Percentiles rank a stretch among this genome's conserved stretches.
These are phyloP conservation scores for Glyphotaelius pellucidus DNA, from an alignment of 2,888 invertebrate genomes.

Conservation along the genomic window DNA sequence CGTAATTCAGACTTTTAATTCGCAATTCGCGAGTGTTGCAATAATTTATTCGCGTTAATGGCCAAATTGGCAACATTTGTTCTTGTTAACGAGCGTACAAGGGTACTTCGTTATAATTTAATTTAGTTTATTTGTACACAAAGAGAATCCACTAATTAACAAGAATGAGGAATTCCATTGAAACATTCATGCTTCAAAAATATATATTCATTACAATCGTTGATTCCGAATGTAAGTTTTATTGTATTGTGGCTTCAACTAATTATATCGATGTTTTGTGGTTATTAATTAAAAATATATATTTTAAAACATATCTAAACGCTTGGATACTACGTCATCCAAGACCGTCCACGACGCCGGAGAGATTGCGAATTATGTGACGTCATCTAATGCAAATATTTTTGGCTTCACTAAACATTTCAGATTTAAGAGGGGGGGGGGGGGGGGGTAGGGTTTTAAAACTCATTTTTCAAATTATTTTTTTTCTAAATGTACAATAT, in stretches of 20 bases:
- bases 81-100: not conserved
- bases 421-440: no score
- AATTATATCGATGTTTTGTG: no score
- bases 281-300: not conserved
- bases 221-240: not conserved
- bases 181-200: not conserved
- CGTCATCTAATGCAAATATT: not conserved
- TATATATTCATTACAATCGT: no score
- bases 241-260: not conserved
- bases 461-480: no score
- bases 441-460: no score
- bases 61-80: slow-evolving; percentile 2
- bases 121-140: not conserved
- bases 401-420: not conserved
- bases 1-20: not conserved
- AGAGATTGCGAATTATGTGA: not conserved
- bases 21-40: not conserved
- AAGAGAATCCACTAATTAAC: not conserved
- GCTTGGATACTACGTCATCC: not conserved
- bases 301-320: no score
- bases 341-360: not conserved
- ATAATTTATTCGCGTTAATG: not conserved
- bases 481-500: no score
- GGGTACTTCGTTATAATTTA: not conserved
- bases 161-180: not conserved